These are phyloP conservation scores for Machaerirhynchus nigripectus DNA, from an alignment of 2,113 vertebrate species.

Conservation along the genomic window DNA sequence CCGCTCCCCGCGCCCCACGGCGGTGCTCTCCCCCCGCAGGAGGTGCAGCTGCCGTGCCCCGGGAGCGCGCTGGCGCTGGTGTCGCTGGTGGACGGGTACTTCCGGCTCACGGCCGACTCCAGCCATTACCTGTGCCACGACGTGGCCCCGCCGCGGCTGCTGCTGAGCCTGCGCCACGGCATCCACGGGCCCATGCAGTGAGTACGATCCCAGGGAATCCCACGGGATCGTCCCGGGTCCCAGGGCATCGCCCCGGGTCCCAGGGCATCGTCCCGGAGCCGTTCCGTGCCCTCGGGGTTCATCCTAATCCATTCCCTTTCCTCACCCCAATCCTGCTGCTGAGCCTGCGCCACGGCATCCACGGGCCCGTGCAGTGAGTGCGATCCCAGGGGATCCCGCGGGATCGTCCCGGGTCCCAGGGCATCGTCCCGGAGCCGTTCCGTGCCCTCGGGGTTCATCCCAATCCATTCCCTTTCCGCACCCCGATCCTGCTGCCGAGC, in stretches of 20 bases:
- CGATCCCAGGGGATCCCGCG: not conserved
- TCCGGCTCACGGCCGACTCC: constrained; percentile 88
- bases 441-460: too few species aligned
- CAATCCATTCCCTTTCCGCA: too few species aligned
- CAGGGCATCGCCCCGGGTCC: not conserved
- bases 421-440: not conserved
- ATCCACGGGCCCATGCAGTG: constrained; percentile 91
- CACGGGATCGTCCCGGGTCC: too few species aligned
- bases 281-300: too few species aligned
- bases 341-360: constrained; percentile 81
- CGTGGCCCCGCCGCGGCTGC: constrained; percentile 86
- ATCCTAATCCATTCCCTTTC: too few species aligned
- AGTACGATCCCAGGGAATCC: not conserved
- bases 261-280: not conserved
- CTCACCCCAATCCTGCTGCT: constrained; percentile 65
- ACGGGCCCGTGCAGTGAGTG: constrained; percentile 89
- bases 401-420: not conserved
- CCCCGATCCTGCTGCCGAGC: too few species aligned
- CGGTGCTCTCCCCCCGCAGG: constrained; percentile 62
- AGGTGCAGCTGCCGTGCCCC: constrained; percentile 76
- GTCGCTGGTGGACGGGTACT: constrained; percentile 89
- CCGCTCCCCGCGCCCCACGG: too few species aligned
- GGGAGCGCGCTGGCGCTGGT: constrained; percentile 80
- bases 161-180: constrained; percentile 80
- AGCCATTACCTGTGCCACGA: constrained; percentile 92